Conservation (phyloP, 2,888 invertebrate genomes). For the Lasioglossum zephyrum region DNA sequence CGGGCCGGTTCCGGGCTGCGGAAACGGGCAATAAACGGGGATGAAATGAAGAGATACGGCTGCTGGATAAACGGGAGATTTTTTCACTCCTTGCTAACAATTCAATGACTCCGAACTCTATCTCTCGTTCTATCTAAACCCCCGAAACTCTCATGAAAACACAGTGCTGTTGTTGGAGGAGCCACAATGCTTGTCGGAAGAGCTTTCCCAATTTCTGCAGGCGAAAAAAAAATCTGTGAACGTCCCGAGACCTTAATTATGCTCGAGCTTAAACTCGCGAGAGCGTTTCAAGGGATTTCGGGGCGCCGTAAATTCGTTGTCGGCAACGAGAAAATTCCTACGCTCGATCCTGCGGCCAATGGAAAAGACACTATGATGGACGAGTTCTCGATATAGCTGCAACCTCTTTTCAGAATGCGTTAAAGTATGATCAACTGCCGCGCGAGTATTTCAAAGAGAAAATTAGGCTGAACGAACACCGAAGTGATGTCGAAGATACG, state of each 20-base stretch:
- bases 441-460: not conserved
- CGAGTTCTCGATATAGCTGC: not conserved
- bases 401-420: not conserved
- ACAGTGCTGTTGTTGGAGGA: not conserved
- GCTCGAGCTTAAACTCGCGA: slow-evolving; percentile 29
- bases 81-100: not conserved
- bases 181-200: not conserved
- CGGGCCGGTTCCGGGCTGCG: not conserved
- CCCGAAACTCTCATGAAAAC: no score
- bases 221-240: slow-evolving; percentile 40
- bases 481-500: not conserved
- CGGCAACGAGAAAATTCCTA: slow-evolving; percentile 28
- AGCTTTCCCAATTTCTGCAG: slow-evolving; percentile 4
- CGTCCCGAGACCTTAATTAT: slow-evolving; percentile 36
- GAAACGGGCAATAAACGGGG: not conserved
- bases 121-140: not conserved
- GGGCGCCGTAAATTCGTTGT: slow-evolving; percentile 34
- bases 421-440: not conserved
- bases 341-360: not conserved
- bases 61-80: not conserved
- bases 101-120: not conserved
- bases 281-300: slow-evolving; percentile 24
- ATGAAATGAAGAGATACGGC: not conserved
- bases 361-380: not conserved
- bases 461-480: not conserved